A percentile compares a stretch with the other conserved stretches of the same genome.
Evolutionary conservation across 2,113 vertebrate genomes (phyloP).

Genomic region (Bubalus kerabau): DNA sequence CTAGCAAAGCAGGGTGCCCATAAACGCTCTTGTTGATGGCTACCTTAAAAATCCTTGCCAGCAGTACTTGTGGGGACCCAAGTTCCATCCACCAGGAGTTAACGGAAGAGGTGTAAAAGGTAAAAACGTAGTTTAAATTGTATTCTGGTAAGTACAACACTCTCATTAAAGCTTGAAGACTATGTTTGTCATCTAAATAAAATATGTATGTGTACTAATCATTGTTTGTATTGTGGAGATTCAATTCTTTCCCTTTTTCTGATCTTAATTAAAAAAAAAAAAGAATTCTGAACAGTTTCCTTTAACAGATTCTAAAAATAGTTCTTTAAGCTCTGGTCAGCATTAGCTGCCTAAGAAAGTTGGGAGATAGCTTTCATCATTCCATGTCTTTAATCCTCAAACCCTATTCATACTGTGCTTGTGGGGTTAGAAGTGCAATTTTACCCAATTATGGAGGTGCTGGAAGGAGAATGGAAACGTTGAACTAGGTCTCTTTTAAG

Average conservation of each 20-base stretch:
- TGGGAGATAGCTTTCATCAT: neutral
- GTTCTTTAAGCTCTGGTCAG: neutral
- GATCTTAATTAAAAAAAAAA: neutral
- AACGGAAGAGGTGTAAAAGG: neutral
- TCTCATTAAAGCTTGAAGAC: constrained; percentile 19
- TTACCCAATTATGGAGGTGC: neutral
- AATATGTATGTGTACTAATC: neutral
- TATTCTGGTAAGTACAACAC: neutral
- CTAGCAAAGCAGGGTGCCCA: neutral
- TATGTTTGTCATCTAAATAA: neutral
- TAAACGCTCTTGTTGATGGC: neutral
- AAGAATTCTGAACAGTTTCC: neutral
- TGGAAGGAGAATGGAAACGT: neutral
- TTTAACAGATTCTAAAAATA: neutral
- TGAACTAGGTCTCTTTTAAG: neutral
- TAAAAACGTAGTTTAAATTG: neutral
- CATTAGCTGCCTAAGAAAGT: neutral
- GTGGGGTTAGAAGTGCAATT: neutral
- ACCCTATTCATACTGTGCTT: neutral
- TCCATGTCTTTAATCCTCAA: neutral
- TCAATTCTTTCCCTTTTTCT: neutral
- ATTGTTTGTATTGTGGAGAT: neutral
- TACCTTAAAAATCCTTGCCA: neutral
- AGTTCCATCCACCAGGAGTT: neutral
- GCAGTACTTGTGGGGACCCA: neutral